Percentiles rank a stretch among this genome's conserved stretches.
Evolutionary conservation across 2,113 vertebrate genomes (phyloP).

Genomic region (Cynopterus brachyotis): DNA sequence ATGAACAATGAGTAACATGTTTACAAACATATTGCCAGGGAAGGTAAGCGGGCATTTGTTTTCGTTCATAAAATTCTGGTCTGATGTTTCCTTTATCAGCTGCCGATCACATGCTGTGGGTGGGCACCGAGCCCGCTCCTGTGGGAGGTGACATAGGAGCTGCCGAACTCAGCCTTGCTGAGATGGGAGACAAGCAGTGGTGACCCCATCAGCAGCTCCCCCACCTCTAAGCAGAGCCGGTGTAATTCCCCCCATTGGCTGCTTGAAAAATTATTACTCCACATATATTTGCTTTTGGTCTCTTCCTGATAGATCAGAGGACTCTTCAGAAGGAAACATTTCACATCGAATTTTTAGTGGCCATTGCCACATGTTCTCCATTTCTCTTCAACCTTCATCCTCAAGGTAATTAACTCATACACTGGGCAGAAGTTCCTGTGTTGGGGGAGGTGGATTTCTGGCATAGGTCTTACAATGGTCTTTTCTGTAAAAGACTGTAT

Average conservation of each 20-base stretch:
- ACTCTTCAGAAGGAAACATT: neutral
- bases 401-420: neutral
- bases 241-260: neutral
- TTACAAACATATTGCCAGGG: constrained; percentile 47
- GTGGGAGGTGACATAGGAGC: neutral
- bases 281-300: rapidly evolving
- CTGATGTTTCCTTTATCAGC: constrained; percentile 68
- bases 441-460: neutral
- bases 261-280: neutral
- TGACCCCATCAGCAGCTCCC: neutral
- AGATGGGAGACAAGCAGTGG: neutral
- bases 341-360: neutral
- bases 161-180: neutral
- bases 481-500: neutral
- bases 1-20: neutral
- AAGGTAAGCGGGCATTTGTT: constrained; percentile 67
- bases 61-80: neutral
- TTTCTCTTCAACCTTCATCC: neutral
- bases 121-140: neutral
- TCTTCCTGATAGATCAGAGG: neutral
- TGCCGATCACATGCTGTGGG: neutral
- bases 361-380: neutral
- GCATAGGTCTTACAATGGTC: neutral
- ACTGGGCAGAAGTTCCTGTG: neutral
- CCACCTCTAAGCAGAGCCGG: no score